Base-by-base conservation (phyloP, 2,888 invertebrate species). In the Myathropa florea region DNA sequence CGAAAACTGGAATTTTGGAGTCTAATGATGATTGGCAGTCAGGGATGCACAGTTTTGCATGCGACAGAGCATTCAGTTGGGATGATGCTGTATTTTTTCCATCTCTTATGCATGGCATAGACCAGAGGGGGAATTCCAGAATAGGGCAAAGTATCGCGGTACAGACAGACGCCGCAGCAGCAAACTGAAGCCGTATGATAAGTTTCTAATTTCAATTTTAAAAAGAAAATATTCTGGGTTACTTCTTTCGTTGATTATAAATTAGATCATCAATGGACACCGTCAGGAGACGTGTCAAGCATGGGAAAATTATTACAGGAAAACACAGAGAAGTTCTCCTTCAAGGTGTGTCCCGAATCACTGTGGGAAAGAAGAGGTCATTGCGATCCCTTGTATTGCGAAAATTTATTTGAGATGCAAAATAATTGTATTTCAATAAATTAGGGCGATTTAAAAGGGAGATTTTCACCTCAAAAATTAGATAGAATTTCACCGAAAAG, bases 371-470 rank as follows among this genome's bases (percentile, higher is more conserved):
- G n/a, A 12, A 36, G 9, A 55, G 36, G 21, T 36, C 6, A 60
- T 30, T 79, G 79, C 68, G 68, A 73, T 64, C 39, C 10, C 28
- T 18, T 65, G 28, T 53, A n/a, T 71, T 71, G 78, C 77, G 64
- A 55, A 67, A 79, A 73, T 83, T 79, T 83, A 79, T 79, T 59
- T n/a, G 23, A 68, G 64, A 79, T 79, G 83, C 79, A 73, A 79
- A 73, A 79, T 60, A 46, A 83, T 83, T 83, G 67, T 28, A 53
- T 24, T 60, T 36, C 28, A 18, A 79, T 83, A 78, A 78, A 64
- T 53, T 64, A 60, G 68, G 73, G 67, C 21, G 72, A 67, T 60
- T 53, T n/a, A n/a, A 36, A 10, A 36, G 57, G 30, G 60, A 67
- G 7, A 30, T 73, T 72, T 30, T 46, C 46, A 64, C 79, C 73